Percentiles rank a stretch among this genome's conserved stretches.
phyloP scores from a whole-genome alignment of 2,797 vertebrate species.

The Urosaurus nigricauda region DNA sequence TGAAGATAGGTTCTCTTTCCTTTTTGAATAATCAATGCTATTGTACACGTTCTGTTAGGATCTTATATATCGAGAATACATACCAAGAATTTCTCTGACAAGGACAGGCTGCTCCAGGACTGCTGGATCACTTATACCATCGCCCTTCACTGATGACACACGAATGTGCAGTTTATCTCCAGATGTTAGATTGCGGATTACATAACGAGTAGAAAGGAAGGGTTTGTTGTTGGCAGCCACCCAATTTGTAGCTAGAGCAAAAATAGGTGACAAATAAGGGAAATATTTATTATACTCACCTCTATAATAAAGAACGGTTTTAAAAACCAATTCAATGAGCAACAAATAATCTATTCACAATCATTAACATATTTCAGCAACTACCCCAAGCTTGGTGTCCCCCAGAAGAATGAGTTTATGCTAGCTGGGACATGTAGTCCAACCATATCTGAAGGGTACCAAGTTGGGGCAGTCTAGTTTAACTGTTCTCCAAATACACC shows the following conservation, averaged over 20 bases:
- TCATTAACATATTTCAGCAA: background rate
- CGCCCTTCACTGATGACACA: conserved; percentile 84
- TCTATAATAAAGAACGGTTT: background rate
- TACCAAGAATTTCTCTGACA: conserved; percentile 86
- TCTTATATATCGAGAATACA: conserved; percentile 34
- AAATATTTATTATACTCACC: background rate
- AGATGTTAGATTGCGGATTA: conserved; percentile 79
- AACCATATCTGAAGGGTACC: background rate
- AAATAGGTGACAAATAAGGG: background rate
- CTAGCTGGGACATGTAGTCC: background rate
- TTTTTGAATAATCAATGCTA: background rate
- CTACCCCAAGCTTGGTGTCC: background rate
- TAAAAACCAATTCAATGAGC: rapidly evolving
- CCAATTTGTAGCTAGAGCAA: conserved; percentile 85
- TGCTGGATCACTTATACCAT: conserved; percentile 81
- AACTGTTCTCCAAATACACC: background rate
- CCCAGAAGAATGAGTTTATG: background rate
- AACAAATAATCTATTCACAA: background rate
- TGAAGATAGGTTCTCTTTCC: no score
- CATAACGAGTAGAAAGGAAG: conserved; percentile 80
- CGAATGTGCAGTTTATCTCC: conserved; percentile 86
- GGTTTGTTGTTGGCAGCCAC: conserved; percentile 82
- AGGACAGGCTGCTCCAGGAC: conserved; percentile 81
- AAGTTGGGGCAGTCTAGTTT: background rate
- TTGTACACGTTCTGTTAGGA: background rate